Base-by-base conservation (phyloP, 1,140 invertebrate genomes). In the Papilio dardanus region DNA sequence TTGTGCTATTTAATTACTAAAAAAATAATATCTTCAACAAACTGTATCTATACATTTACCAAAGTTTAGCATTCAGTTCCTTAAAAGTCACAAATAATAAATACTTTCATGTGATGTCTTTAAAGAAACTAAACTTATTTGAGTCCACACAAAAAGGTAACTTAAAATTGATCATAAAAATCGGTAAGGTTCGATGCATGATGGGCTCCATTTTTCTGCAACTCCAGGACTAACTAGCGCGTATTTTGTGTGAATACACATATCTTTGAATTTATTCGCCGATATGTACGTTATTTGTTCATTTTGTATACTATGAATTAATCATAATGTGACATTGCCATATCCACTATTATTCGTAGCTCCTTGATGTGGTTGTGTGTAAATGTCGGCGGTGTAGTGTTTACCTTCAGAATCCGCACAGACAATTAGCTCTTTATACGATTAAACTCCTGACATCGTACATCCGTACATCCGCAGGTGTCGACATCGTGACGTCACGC, bases 371-470 rank as follows among this genome's bases (percentile, higher is more conserved):
- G 76, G 73, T 79, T 76, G 79, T 80, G 80, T 80, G 83, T 82
- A 82, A 82, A 84, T 75, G 77, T 65, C 80, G 79, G 81, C 77
- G 76, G 81, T 85, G 86, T 85, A 84, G 81, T 90, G 88, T 92
- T 91, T 92, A 91, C 90, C 83, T 88, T 84, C 81, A 86, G 86
- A 86, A 92, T 90, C 83, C 86, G 87, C 71, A 85, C 89, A 88
- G 87, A 90, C 90, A 92, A 92, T 92, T 92, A 92, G 83, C 88
- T 86, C 83, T 88, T 88, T 87, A 91, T 86, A 77, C 89, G 89
- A 91, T 92, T 92, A 90, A 82, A 77, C 77, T 77, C 80, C 30
- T n/a, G 10, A 73, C 71, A 73, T 73, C 71, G 31, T 40, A 73
- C 71, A 73, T 73, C 71, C 71, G 71, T 71, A 81, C 77, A 80